Percentiles rank a stretch among this genome's conserved stretches.
These are phyloP conservation scores for Harlomillsia oculata DNA, from an alignment of 1,140 invertebrate genomes.

Conservation along the genomic window DNA sequence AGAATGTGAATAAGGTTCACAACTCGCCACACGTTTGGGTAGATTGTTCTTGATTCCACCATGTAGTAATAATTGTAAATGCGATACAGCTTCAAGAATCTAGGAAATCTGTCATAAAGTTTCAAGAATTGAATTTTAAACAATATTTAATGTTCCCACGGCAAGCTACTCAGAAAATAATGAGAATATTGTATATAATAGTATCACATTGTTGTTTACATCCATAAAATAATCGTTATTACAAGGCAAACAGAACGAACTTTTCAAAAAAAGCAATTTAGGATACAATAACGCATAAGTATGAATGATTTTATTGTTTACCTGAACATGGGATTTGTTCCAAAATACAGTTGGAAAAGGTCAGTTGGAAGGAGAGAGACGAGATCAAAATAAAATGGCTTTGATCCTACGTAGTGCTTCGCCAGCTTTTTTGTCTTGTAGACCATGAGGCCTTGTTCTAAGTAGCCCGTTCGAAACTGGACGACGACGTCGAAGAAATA, in stretches of 20 bases:
- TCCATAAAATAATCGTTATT: neutral
- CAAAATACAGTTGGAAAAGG: slow-evolving; percentile 68
- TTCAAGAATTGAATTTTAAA: too few species aligned
- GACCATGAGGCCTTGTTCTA: slow-evolving; percentile 88
- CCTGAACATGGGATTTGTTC: slow-evolving; percentile 66
- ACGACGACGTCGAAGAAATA: slow-evolving; percentile 69
- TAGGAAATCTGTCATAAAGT: slow-evolving; percentile 49
- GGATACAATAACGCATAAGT: too few species aligned
- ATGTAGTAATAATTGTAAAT: slow-evolving; percentile 90
- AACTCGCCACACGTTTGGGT: slow-evolving; percentile 92
- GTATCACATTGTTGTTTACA: neutral
- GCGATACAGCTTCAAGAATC: slow-evolving; percentile 77
- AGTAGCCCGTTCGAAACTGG: slow-evolving; percentile 87
- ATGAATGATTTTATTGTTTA: too few species aligned
- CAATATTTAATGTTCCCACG: too few species aligned
- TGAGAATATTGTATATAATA: too few species aligned
- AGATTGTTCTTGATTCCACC: slow-evolving; percentile 86
- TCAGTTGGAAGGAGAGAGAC: slow-evolving; percentile 74
- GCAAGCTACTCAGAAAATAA: too few species aligned
- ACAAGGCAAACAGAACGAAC: too few species aligned
- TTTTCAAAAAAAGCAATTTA: too few species aligned
- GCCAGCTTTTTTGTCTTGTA: slow-evolving; percentile 83
- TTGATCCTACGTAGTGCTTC: slow-evolving; percentile 75
- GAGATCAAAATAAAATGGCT: slow-evolving; percentile 76
- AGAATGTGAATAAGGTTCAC: slow-evolving; percentile 89